Evolutionary conservation across 2,113 vertebrate genomes (phyloP).

Genomic region (Fregata magnificens): DNA sequence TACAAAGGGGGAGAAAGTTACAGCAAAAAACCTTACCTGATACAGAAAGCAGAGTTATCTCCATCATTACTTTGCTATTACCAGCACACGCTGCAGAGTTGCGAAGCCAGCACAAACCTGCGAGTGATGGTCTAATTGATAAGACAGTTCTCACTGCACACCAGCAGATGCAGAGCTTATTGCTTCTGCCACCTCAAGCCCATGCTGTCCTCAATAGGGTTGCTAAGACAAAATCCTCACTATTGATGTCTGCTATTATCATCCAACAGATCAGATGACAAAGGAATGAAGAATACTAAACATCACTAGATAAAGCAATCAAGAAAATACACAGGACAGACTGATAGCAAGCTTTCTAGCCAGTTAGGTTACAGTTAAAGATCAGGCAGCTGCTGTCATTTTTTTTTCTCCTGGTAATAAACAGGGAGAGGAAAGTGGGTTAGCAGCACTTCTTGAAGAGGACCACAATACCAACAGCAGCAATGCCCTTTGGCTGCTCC

Average conservation of each 20-base stretch:
- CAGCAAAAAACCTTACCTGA: background rate
- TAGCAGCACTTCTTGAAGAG: background rate
- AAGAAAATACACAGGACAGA: background rate
- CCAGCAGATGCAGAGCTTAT: background rate
- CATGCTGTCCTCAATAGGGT: background rate
- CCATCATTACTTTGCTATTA: background rate
- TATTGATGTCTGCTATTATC: background rate
- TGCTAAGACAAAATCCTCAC: background rate
- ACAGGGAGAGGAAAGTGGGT: background rate
- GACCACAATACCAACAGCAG: background rate
- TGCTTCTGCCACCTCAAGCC: background rate
- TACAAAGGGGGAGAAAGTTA: background rate
- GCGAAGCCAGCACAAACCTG: background rate
- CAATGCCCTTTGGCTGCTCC: background rate
- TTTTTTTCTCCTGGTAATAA: background rate
- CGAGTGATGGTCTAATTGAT: background rate
- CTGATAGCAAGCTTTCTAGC: background rate
- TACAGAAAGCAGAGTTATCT: background rate
- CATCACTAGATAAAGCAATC: background rate
- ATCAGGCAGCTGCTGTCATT: background rate
- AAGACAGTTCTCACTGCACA: background rate
- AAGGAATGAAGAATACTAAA: background rate
- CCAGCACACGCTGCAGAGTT: accelerated
- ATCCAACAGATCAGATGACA: background rate
- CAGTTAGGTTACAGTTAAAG: background rate